phyloP scores from a whole-genome alignment of 2,113 vertebrate species.

The Suncus etruscus region DNA sequence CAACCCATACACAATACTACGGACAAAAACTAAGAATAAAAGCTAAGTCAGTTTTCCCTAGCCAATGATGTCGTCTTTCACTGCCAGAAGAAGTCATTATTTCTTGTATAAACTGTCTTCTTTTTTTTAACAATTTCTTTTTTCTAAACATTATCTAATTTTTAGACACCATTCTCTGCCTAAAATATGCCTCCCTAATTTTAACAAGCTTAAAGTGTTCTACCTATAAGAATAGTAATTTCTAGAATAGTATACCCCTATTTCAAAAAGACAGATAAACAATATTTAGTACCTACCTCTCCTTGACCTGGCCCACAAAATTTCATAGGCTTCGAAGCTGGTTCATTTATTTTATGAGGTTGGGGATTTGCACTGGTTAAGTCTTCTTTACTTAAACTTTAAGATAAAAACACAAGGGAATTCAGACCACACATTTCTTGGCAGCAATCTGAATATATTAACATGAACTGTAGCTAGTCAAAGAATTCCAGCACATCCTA shows the following conservation, averaged over 20 bases:
- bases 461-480: slow-evolving; percentile 36
- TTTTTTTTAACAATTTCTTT: slow-evolving; percentile 53
- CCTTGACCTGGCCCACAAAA: slow-evolving; percentile 79
- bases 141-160: slow-evolving; percentile 36
- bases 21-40: slow-evolving; percentile 62
- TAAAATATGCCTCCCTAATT: slow-evolving; percentile 18
- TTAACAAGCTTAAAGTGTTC: slow-evolving; percentile 28
- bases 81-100: slow-evolving; percentile 40
- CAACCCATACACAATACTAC: slow-evolving; percentile 74
- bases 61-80: slow-evolving; percentile 48
- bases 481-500: slow-evolving; percentile 52
- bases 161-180: slow-evolving; percentile 32
- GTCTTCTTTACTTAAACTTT: slow-evolving; percentile 87
- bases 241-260: slow-evolving; percentile 60
- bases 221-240: slow-evolving; percentile 56
- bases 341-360: slow-evolving; percentile 85
- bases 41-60: slow-evolving; percentile 46
- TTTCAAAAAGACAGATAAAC: slow-evolving; percentile 65
- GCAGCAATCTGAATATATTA: slow-evolving; percentile 26
- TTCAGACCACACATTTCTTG: slow-evolving; percentile 53
- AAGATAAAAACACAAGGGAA: slow-evolving; percentile 69
- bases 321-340: slow-evolving; percentile 84
- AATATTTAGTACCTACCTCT: slow-evolving; percentile 82
- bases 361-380: slow-evolving; percentile 82
- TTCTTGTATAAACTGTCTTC: slow-evolving; percentile 53